Evolutionary conservation across 2,113 vertebrate species (phyloP).

Genomic region (Prunella himalayana): DNA sequence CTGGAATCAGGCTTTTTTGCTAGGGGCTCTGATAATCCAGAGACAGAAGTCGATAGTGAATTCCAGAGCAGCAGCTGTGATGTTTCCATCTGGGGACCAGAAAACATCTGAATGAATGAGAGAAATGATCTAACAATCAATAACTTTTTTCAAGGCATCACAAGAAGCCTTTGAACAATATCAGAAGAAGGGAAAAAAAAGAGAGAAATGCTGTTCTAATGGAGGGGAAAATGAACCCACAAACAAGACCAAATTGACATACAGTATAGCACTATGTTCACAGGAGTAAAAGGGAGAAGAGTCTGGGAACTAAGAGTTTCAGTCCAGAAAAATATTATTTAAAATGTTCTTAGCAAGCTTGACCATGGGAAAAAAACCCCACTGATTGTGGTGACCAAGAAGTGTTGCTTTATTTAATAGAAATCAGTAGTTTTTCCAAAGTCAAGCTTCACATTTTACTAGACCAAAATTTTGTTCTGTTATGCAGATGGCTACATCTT

Average conservation of each 20-base stretch:
- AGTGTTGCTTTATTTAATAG: not conserved
- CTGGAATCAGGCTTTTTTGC: slow-evolving; percentile 35
- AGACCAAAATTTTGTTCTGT: not conserved
- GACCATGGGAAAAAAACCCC: not conserved
- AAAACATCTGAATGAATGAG: slow-evolving; percentile 69
- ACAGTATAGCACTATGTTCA: slow-evolving; percentile 2
- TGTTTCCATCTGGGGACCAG: slow-evolving; percentile 69
- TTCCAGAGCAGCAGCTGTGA: slow-evolving; percentile 64
- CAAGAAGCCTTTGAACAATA: slow-evolving; percentile 70
- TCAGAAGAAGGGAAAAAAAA: slow-evolving; percentile 25
- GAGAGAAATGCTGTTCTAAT: slow-evolving; percentile 55
- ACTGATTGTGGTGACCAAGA: not conserved
- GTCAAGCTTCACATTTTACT: not conserved
- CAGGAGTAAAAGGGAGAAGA: slow-evolving; percentile 15
- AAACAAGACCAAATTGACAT: slow-evolving; percentile 57
- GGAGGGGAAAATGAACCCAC: slow-evolving; percentile 56
- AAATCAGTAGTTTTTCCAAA: not conserved
- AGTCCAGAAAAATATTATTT: not conserved
- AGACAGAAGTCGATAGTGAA: slow-evolving; percentile 61
- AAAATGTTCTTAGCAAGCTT: not conserved
- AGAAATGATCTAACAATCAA: slow-evolving; percentile 70
- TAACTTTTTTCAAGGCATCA: slow-evolving; percentile 67
- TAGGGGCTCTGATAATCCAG: slow-evolving; percentile 52
- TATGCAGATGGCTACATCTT: not conserved
- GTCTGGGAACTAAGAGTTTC: not conserved